A percentile compares a stretch with the other conserved stretches of the same genome.
Evolutionary conservation across 2,797 vertebrate species (phyloP).

Genomic region (Lepilemur ruficaudatus): DNA sequence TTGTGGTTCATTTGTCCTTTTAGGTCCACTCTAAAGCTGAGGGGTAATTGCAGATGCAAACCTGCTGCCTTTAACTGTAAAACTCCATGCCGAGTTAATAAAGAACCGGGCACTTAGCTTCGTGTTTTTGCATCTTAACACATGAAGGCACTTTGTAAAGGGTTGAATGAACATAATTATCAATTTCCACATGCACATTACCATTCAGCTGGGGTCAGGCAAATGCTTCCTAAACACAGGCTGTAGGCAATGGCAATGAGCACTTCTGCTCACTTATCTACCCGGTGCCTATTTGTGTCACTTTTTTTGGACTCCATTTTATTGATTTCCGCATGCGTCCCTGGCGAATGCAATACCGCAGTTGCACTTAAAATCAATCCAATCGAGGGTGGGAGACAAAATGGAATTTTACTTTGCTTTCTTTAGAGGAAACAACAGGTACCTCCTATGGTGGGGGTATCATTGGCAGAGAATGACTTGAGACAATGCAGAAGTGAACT

Average conservation of each 20-base stretch:
- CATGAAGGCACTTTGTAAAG: constrained; percentile 46
- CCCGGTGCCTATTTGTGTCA: neutral
- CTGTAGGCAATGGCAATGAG: neutral
- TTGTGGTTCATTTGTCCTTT: neutral
- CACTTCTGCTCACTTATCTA: neutral
- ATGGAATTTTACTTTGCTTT: constrained; percentile 1
- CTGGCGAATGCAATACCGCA: neutral
- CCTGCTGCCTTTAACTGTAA: neutral
- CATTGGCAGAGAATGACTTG: neutral
- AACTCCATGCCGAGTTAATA: constrained; percentile 37
- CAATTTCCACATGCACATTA: constrained; percentile 46
- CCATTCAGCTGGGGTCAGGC: neutral
- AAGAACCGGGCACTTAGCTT: neutral
- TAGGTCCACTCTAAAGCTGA: neutral
- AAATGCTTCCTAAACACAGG: constrained; percentile 21
- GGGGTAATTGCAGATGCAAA: constrained; percentile 32
- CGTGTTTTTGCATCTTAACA: constrained; percentile 53
- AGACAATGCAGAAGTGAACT: neutral
- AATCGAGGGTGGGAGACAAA: neutral
- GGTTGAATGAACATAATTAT: constrained; percentile 45
- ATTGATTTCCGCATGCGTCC: neutral
- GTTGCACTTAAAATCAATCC: neutral
- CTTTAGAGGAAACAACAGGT: neutral
- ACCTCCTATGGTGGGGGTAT: neutral
- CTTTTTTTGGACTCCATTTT: constrained; percentile 24